Evolutionary conservation across 2,888 invertebrate species (phyloP).

Genomic region (Chalcis sispes): DNA sequence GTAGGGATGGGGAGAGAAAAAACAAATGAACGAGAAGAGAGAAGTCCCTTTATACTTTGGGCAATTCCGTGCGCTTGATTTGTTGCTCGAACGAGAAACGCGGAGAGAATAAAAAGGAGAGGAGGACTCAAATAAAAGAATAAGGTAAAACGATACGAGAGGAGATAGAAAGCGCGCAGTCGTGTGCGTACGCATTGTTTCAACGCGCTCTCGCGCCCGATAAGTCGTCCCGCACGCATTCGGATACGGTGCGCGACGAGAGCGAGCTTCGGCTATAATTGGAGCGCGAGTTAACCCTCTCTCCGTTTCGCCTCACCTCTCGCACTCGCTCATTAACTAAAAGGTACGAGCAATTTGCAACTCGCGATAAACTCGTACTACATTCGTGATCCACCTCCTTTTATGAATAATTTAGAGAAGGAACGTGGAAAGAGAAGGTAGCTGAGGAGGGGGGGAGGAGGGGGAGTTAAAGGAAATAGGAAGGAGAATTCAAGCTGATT

Average conservation of each 20-base stretch:
- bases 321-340: slow-evolving; percentile 40
- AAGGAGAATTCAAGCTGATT: slow-evolving; percentile 13
- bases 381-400: neutral
- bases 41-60: slow-evolving; percentile 13
- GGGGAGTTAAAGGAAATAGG: neutral
- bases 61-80: slow-evolving; percentile 38
- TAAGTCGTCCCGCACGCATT: neutral
- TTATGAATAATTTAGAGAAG: slow-evolving; percentile 51
- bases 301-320: too few species aligned
- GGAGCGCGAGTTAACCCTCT: slow-evolving; percentile 15
- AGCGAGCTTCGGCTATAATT: neutral
- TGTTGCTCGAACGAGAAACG: slow-evolving; percentile 26
- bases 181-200: neutral
- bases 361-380: slow-evolving; percentile 37
- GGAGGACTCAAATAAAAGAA: too few species aligned
- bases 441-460: too few species aligned
- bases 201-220: neutral
- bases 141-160: too few species aligned
- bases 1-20: too few species aligned
- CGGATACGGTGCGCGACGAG: neutral
- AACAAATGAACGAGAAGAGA: too few species aligned
- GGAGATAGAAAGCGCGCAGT: neutral
- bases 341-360: slow-evolving; percentile 34
- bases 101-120: neutral
- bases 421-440: neutral